Base-by-base conservation (phyloP, 1,140 invertebrate species). In the Riptortus pedestris region DNA sequence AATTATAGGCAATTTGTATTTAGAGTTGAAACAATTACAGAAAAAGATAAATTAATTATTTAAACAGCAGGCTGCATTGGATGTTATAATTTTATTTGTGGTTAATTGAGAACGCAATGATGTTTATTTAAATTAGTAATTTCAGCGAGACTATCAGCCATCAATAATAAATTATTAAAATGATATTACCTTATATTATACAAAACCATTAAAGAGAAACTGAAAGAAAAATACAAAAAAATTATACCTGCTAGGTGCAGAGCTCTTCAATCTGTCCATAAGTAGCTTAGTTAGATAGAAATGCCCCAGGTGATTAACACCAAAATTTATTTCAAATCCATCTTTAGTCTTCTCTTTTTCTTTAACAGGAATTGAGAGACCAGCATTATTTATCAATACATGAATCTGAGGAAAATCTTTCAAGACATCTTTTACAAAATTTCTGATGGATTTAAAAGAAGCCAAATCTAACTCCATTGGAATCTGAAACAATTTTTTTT, bases 211-310 rank as follows among this genome's bases (percentile, higher is more conserved):
- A n/a, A n/a, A n/a, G n/a, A n/a, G n/a, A n/a, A n/a, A n/a, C n/a
- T n/a, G n/a, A n/a, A n/a, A n/a, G n/a, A n/a, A n/a, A n/a, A 38
- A 38, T 7, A 38, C 14, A 38, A 38, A 38, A 38, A 7, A 7
- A 7, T 27, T 55, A 55, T 55, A 79, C 76, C 85, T 79, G 70
- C 85, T 83, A 22, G 78, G 80, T 65, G 79, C 79, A 59, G 77
- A 79, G 52, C 79, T 74, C 73, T 80, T 84, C 11, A 93, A 73
- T 20, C 79, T 74, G 14, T 88, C 83, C 29, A 90, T 69, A 11
- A 95, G 76, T 18, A 91, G 76, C 73, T 87, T 82, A 1, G 89
- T 93, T 1, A 95, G 74, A n/a, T 91, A 75, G 72, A 92, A 93
- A 71, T 92, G 91, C 16, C 86, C 87, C 43, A 91, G 76, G 70